Base-by-base conservation (phyloP, 2,888 invertebrate genomes). In the Linnaemya vulpina region DNA sequence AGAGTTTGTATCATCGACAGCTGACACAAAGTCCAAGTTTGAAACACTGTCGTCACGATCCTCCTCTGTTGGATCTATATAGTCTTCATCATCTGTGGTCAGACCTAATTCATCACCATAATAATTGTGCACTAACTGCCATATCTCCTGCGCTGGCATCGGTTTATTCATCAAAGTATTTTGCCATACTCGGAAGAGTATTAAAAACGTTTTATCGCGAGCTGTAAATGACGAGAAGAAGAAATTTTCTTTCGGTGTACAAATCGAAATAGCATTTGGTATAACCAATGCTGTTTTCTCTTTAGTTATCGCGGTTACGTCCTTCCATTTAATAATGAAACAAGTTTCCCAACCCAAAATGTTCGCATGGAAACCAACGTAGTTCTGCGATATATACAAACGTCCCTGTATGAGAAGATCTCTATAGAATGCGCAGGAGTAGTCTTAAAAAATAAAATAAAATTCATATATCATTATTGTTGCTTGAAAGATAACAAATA, bases 331-430 rank as follows among this genome's bases (percentile, higher is more conserved):
- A 73, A 98, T 94, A 71, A 95, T 95, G 86, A 98, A 94, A 91
- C 94, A 95, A 8, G 98, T 98, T 93, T 98, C 98, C 98, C 98
- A 99, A 89, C 97, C 95, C 92, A 99, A 98, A 91, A 99, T 98
- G 93, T 98, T 99, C 25, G 99, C 98, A 94, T 99, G 97, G 94
- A 99, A 99, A 92, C 98, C 98, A 84, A 99, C 94, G 94, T 97
- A 98, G 93, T 97, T 97, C 93, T 98, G 98, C 0, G 98, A 97
- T 65, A 98, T 96, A 93, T 98, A 99, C 89, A 99, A 94, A 35
- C 99, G 95, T 17, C 99, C 99, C 92, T 99, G 99, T 9, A 97
- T 96, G 86, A 99, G 94, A 90, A 99, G 98, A 92, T 99, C 99
- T 90, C 97, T 96, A 92, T 99, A 99, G 55, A 98, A 94, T 10